Evolutionary conservation across 2,888 invertebrate genomes (phyloP).

Genomic region (Mycogona germanica): DNA sequence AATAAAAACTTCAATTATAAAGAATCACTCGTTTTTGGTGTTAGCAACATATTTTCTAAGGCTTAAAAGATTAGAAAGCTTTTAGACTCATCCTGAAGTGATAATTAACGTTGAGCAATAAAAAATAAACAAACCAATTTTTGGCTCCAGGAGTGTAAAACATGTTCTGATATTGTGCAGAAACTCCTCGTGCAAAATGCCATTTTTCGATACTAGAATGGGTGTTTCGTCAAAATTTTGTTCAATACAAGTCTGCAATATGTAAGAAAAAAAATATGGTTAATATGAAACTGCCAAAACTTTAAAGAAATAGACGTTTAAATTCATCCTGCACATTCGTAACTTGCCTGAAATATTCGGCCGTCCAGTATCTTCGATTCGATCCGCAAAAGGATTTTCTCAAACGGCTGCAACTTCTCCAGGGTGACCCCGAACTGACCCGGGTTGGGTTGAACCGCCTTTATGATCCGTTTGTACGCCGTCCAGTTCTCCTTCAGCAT

Average conservation of each 20-base stretch:
- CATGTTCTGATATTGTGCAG: constrained; percentile 50
- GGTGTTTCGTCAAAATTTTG: constrained; percentile 34
- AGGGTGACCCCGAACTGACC: constrained; percentile 46
- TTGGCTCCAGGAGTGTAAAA: constrained; percentile 29
- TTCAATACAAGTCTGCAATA: constrained; percentile 33
- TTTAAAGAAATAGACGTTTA: neutral
- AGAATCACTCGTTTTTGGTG: too few relatives aligned
- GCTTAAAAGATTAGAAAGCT: too few relatives aligned
- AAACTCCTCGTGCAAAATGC: constrained; percentile 49
- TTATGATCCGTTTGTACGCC: constrained; percentile 58
- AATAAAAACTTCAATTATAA: constrained; percentile 35
- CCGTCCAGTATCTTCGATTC: constrained; percentile 53
- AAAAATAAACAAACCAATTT: constrained; percentile 22
- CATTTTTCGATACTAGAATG: constrained; percentile 35
- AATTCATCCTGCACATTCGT: too few relatives aligned
- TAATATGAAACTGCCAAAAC: constrained; percentile 6
- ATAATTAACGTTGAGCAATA: too few relatives aligned
- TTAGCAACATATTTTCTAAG: too few relatives aligned
- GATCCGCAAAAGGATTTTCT: constrained; percentile 55
- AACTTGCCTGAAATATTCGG: constrained; percentile 51
- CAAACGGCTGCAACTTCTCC: constrained; percentile 51
- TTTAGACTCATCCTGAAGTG: too few relatives aligned
- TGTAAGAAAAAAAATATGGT: neutral
- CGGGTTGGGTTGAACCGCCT: constrained; percentile 51
- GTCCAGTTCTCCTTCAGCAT: constrained; percentile 58